Percentiles rank a stretch among this genome's conserved stretches.
phyloP scores from a whole-genome alignment of 2,113 vertebrate genomes.

The Nipponia nippon region DNA sequence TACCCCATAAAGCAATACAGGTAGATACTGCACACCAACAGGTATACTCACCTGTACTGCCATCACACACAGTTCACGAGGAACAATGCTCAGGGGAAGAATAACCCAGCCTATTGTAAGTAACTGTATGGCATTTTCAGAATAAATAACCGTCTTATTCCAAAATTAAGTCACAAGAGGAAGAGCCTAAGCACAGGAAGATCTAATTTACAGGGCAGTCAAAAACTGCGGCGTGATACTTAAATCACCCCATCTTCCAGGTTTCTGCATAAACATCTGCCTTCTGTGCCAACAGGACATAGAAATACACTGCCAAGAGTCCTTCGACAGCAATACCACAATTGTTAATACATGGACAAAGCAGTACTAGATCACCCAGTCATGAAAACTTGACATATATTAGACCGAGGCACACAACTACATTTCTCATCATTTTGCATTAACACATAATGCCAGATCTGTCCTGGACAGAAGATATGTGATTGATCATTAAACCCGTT shows the following conservation, averaged over 20 bases:
- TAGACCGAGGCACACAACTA: background rate
- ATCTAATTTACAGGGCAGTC: background rate
- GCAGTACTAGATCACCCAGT: too few species aligned
- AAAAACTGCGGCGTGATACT: background rate
- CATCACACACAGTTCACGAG: background rate
- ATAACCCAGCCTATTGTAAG: background rate
- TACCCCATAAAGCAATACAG: background rate
- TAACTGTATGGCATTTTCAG: background rate
- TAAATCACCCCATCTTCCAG: background rate
- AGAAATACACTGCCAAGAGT: background rate
- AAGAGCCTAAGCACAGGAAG: background rate
- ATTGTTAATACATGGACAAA: too few species aligned
- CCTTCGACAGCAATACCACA: rapidly evolving
- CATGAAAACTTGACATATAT: background rate
- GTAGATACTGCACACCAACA: background rate
- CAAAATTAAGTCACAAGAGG: background rate
- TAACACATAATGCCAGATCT: background rate
- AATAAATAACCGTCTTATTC: background rate
- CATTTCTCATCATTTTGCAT: background rate
- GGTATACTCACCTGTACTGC: background rate
- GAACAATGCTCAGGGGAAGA: background rate
- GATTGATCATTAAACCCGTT: background rate
- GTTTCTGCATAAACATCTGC: background rate
- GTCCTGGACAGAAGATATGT: background rate
- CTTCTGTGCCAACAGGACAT: background rate